Evolutionary conservation across 2,113 vertebrate species (phyloP), one percentile per base, ranked within the genome.

Genomic region (Ctenodactylus gundi): DNA sequence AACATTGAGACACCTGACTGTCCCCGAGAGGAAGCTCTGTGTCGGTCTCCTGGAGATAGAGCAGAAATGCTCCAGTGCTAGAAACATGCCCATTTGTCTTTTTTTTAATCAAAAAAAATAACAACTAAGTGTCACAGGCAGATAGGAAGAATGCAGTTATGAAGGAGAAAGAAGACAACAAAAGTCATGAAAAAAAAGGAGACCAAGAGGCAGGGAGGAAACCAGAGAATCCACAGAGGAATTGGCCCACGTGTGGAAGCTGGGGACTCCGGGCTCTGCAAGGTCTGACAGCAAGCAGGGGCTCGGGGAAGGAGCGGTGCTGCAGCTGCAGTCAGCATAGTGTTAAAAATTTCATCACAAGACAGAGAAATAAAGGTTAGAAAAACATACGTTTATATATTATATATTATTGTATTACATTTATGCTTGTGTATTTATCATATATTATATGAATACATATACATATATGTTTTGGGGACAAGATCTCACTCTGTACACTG

Each of bases 71-170:
- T 49, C 20, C 21, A 15, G 31, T 7, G 60, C 65, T 36, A 53
- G 12, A 76, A 90, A 90, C 46, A 68, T 72, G n/a, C 7, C 23
- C 49, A 65, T 39, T 39, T 60, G 39, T 58, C n/a, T 67, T 25
- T 9, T 39, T 88, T 94, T 90, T 78, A 21, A 72, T 58, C 90
- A 88, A 39, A 92, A 60, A 31, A 95, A 89, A 80, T 65, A 2
- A 17, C 44, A 62, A 55, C 15, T 64, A 80, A 44, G 13, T 62
- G 58, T 18, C 57, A 70, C 13, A 70, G 60, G 57, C 64, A 41
- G 53, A 36, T 65, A 57, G 86, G 44, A 88, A 87, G 23, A 85
- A 58, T 85, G 34, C 7, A 60, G 36, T n/a, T 7, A 78, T 51
- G 14, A 76, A 62, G 73, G 9, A 83, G 62, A 75, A 51, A 88